A percentile compares a stretch with the other conserved stretches of the same genome.
phyloP scores from a whole-genome alignment of 2,888 invertebrate genomes.

The Tetramorium bicarinatum region DNA sequence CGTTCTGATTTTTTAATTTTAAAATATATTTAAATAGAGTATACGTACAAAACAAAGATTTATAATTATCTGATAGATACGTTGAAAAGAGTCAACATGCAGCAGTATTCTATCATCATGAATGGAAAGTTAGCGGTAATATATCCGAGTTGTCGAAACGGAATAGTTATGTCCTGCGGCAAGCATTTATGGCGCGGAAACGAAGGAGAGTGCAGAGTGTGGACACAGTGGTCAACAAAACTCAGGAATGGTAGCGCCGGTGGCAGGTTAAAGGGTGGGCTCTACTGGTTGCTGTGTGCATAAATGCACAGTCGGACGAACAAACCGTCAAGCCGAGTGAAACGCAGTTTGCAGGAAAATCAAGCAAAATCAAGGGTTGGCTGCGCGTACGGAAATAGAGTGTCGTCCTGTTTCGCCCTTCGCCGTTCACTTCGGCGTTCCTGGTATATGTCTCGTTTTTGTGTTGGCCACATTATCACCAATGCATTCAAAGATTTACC shows the following conservation, averaged over 20 bases:
- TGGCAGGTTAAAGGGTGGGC: slow-evolving; percentile 46
- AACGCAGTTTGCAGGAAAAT: slow-evolving; percentile 71
- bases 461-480: neutral
- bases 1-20: neutral
- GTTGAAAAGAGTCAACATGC: slow-evolving; percentile 6
- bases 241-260: slow-evolving; percentile 63
- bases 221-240: slow-evolving; percentile 71
- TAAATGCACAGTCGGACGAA: slow-evolving; percentile 75
- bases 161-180: slow-evolving; percentile 43
- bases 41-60: neutral
- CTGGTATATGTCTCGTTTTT: neutral
- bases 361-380: slow-evolving; percentile 68
- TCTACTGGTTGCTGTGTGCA: slow-evolving; percentile 59
- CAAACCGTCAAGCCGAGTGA: slow-evolving; percentile 67
- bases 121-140: slow-evolving; percentile 58
- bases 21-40: neutral
- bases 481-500: slow-evolving; percentile 14
- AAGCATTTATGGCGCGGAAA: slow-evolving; percentile 69
- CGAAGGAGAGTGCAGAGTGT: slow-evolving; percentile 64
- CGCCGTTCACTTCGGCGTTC: slow-evolving; percentile 27
- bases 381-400: slow-evolving; percentile 69
- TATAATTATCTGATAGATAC: neutral
- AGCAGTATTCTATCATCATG: slow-evolving; percentile 20
- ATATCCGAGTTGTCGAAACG: slow-evolving; percentile 66
- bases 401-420: slow-evolving; percentile 66